Conservation (phyloP, 2,797 vertebrate species). For the Moxostoma hubbsi region DNA sequence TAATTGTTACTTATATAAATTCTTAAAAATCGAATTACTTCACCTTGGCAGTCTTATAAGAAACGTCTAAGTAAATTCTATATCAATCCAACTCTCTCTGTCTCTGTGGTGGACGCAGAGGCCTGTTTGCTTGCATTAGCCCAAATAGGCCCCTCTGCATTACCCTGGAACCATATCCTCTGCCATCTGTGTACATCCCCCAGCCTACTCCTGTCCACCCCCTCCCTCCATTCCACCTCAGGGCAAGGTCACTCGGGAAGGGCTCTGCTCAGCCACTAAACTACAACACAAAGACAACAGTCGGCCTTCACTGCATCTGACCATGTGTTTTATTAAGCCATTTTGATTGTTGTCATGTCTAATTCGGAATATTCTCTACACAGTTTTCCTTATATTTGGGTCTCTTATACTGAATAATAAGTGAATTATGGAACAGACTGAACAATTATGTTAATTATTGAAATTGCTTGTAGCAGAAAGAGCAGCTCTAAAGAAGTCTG, state of each 20-base stretch:
- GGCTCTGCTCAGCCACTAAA: constrained; percentile 42
- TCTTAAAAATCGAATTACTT: constrained; percentile 18
- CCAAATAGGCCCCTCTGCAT: constrained; percentile 49
- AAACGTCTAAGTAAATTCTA: constrained; percentile 11
- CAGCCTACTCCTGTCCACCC: constrained; percentile 2
- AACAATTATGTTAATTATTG: neutral
- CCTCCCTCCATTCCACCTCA: constrained; percentile 39
- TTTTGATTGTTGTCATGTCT: constrained; percentile 16
- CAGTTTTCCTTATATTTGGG: neutral
- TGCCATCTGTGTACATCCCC: constrained; percentile 61
- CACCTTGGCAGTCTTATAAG: constrained; percentile 15
- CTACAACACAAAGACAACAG: constrained; percentile 51
- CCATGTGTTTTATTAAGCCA: constrained; percentile 20
- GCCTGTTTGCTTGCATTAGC: constrained; percentile 59
- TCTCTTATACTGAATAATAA: neutral
- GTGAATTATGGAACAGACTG: neutral
- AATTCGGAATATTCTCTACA: neutral
- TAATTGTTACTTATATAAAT: constrained; percentile 25
- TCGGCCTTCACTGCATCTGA: constrained; percentile 39
- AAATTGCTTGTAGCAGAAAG: neutral
- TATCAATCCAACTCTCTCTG: constrained; percentile 20
- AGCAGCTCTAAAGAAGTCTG: neutral
- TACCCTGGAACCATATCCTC: constrained; percentile 54
- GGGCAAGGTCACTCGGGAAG: constrained; percentile 63
- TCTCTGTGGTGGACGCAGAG: constrained; percentile 36